Conservation (phyloP, 2,888 invertebrate genomes). For the Eupithecia exiguata region DNA sequence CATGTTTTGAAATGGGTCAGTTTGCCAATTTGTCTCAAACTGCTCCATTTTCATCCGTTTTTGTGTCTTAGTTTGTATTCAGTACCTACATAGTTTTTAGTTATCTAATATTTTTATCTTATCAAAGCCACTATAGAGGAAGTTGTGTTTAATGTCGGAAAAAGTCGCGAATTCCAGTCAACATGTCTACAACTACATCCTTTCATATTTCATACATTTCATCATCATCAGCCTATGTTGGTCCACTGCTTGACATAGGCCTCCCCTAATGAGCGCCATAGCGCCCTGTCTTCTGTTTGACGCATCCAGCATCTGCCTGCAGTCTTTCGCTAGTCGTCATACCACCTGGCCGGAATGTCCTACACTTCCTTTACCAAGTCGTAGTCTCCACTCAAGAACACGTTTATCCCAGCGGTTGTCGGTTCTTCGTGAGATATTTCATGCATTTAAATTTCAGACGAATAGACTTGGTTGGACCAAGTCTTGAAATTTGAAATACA, state of each 20-base stretch:
- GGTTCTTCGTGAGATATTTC: background rate
- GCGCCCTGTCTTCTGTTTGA: too few species aligned
- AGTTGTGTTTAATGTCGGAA: constrained; percentile 6
- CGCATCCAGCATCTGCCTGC: too few species aligned
- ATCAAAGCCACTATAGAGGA: constrained; percentile 14
- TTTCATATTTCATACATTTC: background rate
- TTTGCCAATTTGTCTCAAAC: background rate
- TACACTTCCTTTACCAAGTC: too few species aligned
- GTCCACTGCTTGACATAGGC: too few species aligned
- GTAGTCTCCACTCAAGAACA: background rate
- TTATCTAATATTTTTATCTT: constrained; percentile 14
- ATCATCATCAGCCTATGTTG: too few species aligned
- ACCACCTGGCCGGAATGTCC: too few species aligned
- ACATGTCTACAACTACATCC: background rate
- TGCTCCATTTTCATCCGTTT: background rate
- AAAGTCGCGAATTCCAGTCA: background rate
- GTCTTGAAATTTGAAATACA: too few species aligned
- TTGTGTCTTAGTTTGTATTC: background rate
- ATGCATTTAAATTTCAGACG: too few species aligned
- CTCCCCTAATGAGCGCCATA: too few species aligned
- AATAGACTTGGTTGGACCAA: too few species aligned
- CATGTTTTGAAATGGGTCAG: background rate
- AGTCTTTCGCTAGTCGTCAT: too few species aligned
- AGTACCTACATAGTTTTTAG: background rate
- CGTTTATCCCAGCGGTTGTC: background rate